Evolutionary conservation across 2,888 invertebrate species (phyloP).

Genomic region (Ichneumoninae sp.): DNA sequence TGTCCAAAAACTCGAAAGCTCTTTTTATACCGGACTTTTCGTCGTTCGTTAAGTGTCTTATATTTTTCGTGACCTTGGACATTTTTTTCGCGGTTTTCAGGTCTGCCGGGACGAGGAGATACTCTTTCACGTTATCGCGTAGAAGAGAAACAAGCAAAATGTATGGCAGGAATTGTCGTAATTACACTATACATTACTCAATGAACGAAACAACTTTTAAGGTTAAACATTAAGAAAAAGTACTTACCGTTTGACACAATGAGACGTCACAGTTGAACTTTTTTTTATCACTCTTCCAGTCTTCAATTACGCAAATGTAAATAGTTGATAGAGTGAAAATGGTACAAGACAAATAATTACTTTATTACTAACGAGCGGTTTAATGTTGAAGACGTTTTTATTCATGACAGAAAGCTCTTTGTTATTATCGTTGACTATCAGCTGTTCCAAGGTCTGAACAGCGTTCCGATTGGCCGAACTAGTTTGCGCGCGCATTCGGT

Average conservation of each 20-base stretch:
- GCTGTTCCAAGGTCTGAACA: background rate
- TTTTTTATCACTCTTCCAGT: background rate
- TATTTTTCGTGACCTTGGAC: constrained; percentile 55
- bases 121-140: background rate
- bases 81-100: background rate
- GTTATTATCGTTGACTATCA: background rate
- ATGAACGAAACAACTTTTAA: background rate
- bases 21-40: constrained; percentile 71
- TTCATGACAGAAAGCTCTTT: background rate
- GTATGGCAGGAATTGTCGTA: background rate
- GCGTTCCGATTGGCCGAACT: background rate
- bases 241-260: constrained; percentile 19
- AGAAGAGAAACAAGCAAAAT: background rate
- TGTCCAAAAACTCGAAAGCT: constrained; percentile 73
- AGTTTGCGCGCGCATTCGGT: background rate
- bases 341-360: background rate
- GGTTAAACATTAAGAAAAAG: background rate
- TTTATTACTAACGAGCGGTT: background rate
- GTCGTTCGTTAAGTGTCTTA: constrained; percentile 65
- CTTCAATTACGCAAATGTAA: background rate
- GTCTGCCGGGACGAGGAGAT: background rate
- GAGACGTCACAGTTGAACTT: background rate
- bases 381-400: background rate
- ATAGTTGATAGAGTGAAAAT: background rate
- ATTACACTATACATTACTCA: background rate